These are phyloP conservation scores for Serinus canaria DNA, from an alignment of 2,113 vertebrate species.

Conservation along the genomic window DNA sequence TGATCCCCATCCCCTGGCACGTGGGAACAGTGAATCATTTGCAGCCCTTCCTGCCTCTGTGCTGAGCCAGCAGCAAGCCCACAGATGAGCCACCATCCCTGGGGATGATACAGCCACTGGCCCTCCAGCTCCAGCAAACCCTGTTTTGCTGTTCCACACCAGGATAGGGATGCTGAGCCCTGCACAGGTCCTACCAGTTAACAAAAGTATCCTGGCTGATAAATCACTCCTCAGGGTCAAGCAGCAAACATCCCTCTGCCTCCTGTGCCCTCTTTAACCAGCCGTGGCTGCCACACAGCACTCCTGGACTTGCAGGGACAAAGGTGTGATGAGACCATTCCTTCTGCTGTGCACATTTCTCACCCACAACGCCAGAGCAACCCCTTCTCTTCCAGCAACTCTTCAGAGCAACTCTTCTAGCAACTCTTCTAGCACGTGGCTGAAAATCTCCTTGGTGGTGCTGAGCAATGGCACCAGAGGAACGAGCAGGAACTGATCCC, in stretches of 20 bases:
- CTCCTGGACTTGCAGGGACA: background rate
- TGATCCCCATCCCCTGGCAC: background rate
- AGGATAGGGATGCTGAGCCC: background rate
- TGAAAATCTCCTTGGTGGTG: background rate
- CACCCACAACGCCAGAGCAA: background rate
- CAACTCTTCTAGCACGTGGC: background rate
- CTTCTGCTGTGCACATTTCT: background rate
- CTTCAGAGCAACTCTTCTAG: background rate
- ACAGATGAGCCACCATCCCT: background rate
- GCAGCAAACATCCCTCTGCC: background rate
- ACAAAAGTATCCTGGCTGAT: background rate
- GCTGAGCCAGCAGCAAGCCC: background rate
- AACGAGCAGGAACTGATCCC: background rate
- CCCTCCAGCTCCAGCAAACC: background rate
- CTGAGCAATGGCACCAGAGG: background rate
- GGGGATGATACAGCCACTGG: background rate
- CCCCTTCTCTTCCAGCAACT: background rate
- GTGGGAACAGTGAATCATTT: background rate
- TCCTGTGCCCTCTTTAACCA: background rate
- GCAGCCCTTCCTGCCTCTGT: background rate
- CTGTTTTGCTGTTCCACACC: fast-evolving
- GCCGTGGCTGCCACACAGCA: fast-evolving
- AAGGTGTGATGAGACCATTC: background rate
- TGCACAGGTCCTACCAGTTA: background rate
- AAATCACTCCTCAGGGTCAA: background rate